Percentiles rank a stretch among this genome's conserved stretches.
Conservation (phyloP, 2,113 vertebrate species). For the Rallus limicola region DNA sequence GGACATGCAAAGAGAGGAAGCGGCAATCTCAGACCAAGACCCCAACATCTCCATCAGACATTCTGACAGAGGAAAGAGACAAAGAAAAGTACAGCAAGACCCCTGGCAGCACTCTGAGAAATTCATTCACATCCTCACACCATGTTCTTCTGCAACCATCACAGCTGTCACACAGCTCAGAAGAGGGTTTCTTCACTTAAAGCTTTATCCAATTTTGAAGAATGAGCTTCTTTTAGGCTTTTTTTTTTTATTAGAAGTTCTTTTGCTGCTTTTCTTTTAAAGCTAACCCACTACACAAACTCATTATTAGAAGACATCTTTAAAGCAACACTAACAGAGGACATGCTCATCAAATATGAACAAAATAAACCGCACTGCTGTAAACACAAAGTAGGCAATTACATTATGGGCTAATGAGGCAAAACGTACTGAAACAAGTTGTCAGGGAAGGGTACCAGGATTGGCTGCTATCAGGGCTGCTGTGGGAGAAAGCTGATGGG, state of each 20-base stretch:
- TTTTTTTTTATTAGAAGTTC: background rate
- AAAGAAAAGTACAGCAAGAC: background rate
- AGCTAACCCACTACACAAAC: background rate
- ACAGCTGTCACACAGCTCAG: background rate
- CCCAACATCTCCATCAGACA: background rate
- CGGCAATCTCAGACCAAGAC: background rate
- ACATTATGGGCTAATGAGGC: constrained; percentile 31
- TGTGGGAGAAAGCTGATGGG: background rate
- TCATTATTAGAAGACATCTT: background rate
- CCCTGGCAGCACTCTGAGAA: background rate
- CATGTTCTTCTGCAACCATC: background rate
- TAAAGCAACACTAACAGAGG: background rate
- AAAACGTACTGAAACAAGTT: constrained; percentile 6
- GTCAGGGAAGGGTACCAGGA: background rate
- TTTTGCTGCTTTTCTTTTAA: background rate
- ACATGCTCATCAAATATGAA: background rate
- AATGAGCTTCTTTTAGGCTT: background rate
- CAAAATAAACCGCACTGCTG: background rate
- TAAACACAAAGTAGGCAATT: constrained; percentile 10
- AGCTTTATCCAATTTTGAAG: background rate
- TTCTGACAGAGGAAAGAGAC: background rate
- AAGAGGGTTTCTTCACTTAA: background rate
- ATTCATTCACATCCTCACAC: background rate
- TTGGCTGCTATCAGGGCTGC: background rate
- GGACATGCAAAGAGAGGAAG: background rate